These are phyloP conservation scores for Patella caerulea DNA, from an alignment of 2,888 invertebrate genomes.

Conservation along the genomic window DNA sequence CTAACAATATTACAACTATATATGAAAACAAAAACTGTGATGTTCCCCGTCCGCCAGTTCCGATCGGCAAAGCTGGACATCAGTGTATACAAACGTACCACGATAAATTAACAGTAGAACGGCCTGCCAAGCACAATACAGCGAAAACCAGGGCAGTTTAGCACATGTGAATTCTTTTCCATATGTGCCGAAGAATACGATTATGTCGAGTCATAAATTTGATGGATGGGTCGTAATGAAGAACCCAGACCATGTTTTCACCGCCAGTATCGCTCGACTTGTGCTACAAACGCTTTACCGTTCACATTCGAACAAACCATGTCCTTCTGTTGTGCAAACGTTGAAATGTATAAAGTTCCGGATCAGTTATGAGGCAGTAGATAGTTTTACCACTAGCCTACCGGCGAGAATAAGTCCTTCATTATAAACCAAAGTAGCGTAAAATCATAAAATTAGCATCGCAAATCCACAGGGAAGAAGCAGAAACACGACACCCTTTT, in stretches of 20 bases:
- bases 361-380: no score
- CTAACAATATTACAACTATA: no score
- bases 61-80: no score
- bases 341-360: not conserved
- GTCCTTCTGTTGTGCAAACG: not conserved
- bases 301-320: conserved; percentile 2
- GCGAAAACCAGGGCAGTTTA: not conserved
- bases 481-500: no score
- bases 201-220: conserved; percentile 8
- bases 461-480: no score
- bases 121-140: not conserved
- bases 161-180: conserved; percentile 5
- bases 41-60: no score
- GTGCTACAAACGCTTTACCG: not conserved
- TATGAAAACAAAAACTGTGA: no score
- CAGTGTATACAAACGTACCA: no score
- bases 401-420: no score
- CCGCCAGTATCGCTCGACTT: conserved; percentile 7
- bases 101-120: not conserved
- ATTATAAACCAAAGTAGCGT: no score
- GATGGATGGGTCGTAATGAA: conserved; percentile 10
- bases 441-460: no score
- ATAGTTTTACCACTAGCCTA: no score
- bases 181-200: conserved; percentile 2
- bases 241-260: not conserved